Evolutionary conservation across 2,113 vertebrate genomes (phyloP).

Genomic region (Edolisoma coerulescens): DNA sequence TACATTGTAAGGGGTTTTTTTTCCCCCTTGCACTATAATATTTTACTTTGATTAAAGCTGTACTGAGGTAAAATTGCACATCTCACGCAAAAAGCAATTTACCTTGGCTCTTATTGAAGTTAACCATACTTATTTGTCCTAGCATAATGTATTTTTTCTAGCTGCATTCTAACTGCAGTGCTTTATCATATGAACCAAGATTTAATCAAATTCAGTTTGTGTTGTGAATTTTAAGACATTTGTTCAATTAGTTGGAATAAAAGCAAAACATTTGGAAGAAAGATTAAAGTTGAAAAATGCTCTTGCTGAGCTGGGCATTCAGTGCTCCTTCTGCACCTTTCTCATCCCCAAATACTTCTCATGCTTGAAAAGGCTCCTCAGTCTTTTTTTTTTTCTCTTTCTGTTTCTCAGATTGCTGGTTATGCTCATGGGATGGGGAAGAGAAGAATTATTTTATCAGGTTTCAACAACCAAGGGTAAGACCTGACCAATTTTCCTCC

Average conservation of each 20-base stretch:
- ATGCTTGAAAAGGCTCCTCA: neutral
- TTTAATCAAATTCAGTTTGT: conserved; percentile 64
- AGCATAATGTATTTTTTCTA: conserved; percentile 53
- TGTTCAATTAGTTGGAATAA: conserved; percentile 56
- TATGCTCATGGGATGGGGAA: neutral
- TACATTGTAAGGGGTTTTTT: neutral
- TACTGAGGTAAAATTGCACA: conserved; percentile 52
- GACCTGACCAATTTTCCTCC: neutral
- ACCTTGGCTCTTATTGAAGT: conserved; percentile 60
- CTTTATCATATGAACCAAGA: conserved; percentile 59
- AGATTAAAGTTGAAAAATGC: conserved; percentile 13
- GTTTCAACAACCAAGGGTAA: neutral
- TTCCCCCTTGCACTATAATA: neutral
- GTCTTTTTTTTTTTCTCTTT: neutral
- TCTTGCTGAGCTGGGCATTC: neutral
- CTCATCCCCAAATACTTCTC: neutral
- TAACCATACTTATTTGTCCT: conserved; percentile 43
- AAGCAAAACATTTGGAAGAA: conserved; percentile 31
- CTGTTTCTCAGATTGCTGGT: neutral
- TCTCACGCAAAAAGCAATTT: conserved; percentile 51
- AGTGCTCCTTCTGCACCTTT: conserved; percentile 23
- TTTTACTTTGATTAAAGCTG: conserved; percentile 70
- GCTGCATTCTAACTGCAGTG: conserved; percentile 30
- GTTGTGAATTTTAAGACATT: conserved; percentile 61
- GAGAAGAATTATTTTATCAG: neutral